phyloP scores from a whole-genome alignment of 2,888 invertebrate genomes.

The Miltochrista miniata region DNA sequence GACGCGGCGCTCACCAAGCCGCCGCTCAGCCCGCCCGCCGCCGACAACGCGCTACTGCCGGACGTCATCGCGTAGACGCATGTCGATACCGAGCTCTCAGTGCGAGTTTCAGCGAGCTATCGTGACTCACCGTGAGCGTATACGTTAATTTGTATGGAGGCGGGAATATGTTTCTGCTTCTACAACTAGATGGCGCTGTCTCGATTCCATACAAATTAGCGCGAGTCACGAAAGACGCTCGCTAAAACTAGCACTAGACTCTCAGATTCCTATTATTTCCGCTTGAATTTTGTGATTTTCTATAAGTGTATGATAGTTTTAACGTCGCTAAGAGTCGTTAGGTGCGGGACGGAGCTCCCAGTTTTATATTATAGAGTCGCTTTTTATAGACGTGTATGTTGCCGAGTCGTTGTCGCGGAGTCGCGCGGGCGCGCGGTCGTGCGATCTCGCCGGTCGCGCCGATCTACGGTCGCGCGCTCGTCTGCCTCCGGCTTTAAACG shows the following conservation, averaged over 20 bases:
- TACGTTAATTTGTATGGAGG: too few species aligned
- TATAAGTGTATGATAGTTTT: slow-evolving; percentile 80
- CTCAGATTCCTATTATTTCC: slow-evolving; percentile 82
- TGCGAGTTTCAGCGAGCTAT: too few species aligned
- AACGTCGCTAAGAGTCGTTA: slow-evolving; percentile 70
- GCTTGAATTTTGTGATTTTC: slow-evolving; percentile 83
- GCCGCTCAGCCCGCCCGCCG: slow-evolving; percentile 78
- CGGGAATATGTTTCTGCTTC: too few species aligned
- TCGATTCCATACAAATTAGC: too few species aligned
- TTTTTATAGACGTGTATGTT: slow-evolving; percentile 75
- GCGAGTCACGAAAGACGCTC: too few species aligned
- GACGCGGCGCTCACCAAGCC: slow-evolving; percentile 59
- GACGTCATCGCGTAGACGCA: slow-evolving; percentile 77
- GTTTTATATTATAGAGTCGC: slow-evolving; percentile 81
- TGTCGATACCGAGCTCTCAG: slow-evolving; percentile 46
- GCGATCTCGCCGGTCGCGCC: slow-evolving; percentile 4
- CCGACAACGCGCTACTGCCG: slow-evolving; percentile 70
- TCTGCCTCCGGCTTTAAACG: slow-evolving; percentile 40
- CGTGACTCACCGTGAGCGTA: too few species aligned
- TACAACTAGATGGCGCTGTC: too few species aligned
- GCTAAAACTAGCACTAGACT: too few species aligned
- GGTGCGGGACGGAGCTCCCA: slow-evolving; percentile 78
- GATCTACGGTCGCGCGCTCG: slow-evolving; percentile 21
- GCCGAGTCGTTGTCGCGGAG: slow-evolving; percentile 49
- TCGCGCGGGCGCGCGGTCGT: slow-evolving; percentile 25